Base-by-base conservation (phyloP, 2,113 vertebrate genomes). In the Rissa tridactyla region DNA sequence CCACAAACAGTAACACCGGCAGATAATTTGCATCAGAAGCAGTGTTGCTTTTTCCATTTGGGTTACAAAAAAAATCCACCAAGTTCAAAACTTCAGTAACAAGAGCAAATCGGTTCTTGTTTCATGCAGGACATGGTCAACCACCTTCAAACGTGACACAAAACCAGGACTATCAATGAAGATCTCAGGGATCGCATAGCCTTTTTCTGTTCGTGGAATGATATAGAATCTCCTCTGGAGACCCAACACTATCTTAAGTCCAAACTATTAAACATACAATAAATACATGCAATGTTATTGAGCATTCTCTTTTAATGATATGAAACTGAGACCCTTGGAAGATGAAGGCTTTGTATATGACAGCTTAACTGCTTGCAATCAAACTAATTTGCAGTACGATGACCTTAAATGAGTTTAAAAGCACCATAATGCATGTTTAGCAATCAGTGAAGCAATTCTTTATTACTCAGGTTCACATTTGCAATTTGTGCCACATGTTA, bases 311-410 rank as follows among this genome's bases (percentile, higher is more conserved):
- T 88, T 90, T 73, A 82, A 79, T 64, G 84, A 94, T 47, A 30
- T 0, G 27, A 94, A 97, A 94, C 72, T 4, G 82, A 97, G 97
- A 78, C 65, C 86, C 70, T 52, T 11, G 29, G 61, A 96, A 88
- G 76, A 80, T 26, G 68, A 91, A 97, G 89, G 90, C 88, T 97
- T 95, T 88, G 64, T 47, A 6, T 84, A 25, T 97, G 97, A 98
- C 96, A 98, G 86, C 93, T 96, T 97, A 98, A 98, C 96, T 97
- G 91, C 97, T 86, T 93, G 83, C 95, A 97, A 98, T 98, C 98
- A 98, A 90, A 96, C 96, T 97, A 97, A 97, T 91, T 97, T 93
- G 95, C 87, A 87, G 76, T 38, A 96, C 9, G 16, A 86, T 95
- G 95, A 97, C 97, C 97, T 91, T 69, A 97, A 97, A 97, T 96